phyloP scores from a whole-genome alignment of 2,888 invertebrate genomes.

The Meiosimyza platycephala region DNA sequence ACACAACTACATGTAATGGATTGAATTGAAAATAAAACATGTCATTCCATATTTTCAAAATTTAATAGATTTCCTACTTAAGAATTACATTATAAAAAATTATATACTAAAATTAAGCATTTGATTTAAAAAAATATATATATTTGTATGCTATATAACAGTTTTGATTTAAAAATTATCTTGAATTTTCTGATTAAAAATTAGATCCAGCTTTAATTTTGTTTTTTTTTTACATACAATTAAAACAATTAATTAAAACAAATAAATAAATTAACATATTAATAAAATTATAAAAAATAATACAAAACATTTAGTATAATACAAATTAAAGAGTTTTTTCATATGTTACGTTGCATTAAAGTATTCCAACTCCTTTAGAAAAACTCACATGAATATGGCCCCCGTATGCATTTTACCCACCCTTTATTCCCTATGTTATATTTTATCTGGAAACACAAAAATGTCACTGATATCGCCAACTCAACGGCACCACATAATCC shows the following conservation, averaged over 20 bases:
- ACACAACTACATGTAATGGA: no score
- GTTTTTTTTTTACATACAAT: background rate
- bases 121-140: no score
- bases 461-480: slow-evolving; percentile 64
- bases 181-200: no score
- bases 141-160: no score
- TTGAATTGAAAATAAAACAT: no score
- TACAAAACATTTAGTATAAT: no score
- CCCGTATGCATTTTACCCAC: no score
- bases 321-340: no score
- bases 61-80: slow-evolving; percentile 45
- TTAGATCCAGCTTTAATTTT: background rate
- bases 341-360: no score
- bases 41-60: background rate
- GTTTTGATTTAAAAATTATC: no score
- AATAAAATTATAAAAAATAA: no score
- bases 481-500: slow-evolving; percentile 75
- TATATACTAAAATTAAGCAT: background rate
- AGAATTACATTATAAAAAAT: slow-evolving; percentile 30
- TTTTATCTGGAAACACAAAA: background rate
- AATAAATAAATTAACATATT: background rate
- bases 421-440: no score
- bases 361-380: background rate
- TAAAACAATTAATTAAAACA: slow-evolving; percentile 11
- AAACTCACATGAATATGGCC: slow-evolving; percentile 8